A percentile compares a stretch with the other conserved stretches of the same genome.
Conservation (phyloP, 2,888 invertebrate species). For the Pemphredon lugubris region DNA sequence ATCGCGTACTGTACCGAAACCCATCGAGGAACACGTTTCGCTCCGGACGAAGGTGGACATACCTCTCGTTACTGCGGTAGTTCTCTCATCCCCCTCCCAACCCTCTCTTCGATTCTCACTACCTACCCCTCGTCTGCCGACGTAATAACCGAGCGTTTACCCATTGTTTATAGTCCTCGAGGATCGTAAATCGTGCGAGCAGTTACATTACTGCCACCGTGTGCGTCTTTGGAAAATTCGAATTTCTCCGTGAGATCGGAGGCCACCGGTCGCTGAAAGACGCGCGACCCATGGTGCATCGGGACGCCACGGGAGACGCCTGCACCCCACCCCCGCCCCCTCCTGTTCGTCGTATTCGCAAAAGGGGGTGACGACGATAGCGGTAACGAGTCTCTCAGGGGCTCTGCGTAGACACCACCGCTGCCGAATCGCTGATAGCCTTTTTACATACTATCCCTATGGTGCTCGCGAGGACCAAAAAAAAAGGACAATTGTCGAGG, state of each 20-base stretch:
- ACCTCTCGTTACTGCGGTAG: conserved; percentile 50
- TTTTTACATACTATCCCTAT: conserved; percentile 55
- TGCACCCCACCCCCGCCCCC: no score
- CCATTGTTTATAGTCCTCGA: conserved; percentile 67
- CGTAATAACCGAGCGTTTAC: conserved; percentile 71
- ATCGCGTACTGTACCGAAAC: neutral
- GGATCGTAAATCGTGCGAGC: conserved; percentile 60
- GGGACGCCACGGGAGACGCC: no score
- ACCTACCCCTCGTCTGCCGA: no score
- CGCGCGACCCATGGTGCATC: no score
- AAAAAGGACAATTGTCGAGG: conserved; percentile 24
- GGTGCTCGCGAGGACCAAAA: conserved; percentile 24
- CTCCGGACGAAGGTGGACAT: conserved; percentile 53
- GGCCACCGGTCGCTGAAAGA: conserved; percentile 38
- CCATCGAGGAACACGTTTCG: no score
- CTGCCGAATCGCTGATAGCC: conserved; percentile 48
- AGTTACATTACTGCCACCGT: conserved; percentile 42
- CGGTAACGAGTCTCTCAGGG: conserved; percentile 69
- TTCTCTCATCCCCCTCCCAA: conserved; percentile 33
- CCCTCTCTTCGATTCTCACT: conserved; percentile 20
- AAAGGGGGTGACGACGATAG: conserved; percentile 27
- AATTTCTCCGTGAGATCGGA: conserved; percentile 21
- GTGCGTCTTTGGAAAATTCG: conserved; percentile 45
- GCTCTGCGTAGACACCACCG: conserved; percentile 39
- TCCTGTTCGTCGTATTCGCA: conserved; percentile 35